phyloP scores from a whole-genome alignment of 1,140 invertebrate genomes.

The Steinernema khuongi region DNA sequence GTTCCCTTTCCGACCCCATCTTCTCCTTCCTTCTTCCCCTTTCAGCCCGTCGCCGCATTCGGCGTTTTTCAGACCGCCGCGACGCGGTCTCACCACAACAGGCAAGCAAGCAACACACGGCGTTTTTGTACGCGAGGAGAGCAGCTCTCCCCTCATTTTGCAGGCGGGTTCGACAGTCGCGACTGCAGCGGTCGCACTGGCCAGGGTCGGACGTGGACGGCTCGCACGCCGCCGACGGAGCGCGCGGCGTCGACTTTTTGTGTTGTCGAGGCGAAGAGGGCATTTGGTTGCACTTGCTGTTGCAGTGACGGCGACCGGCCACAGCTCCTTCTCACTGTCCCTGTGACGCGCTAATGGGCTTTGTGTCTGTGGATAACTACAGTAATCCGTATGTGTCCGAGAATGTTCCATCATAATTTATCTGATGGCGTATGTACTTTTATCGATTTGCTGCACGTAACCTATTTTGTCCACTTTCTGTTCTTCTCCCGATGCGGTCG shows the following conservation, averaged over 20 bases:
- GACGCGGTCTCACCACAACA: neutral
- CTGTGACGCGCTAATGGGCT: neutral
- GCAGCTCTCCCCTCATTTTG: neutral
- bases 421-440: too few species aligned
- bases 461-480: neutral
- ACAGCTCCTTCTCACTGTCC: neutral
- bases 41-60: conserved; percentile 12
- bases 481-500: too few species aligned
- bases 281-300: neutral
- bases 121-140: neutral
- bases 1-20: neutral
- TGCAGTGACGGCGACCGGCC: neutral
- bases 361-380: neutral
- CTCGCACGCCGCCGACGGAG: neutral
- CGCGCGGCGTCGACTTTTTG: neutral
- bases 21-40: neutral
- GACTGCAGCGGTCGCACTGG: neutral
- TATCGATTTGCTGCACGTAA: too few species aligned
- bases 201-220: neutral
- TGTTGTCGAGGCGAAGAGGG: neutral
- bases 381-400: neutral
- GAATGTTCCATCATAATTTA: too few species aligned
- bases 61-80: conserved; percentile 5
- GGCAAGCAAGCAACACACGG: neutral
- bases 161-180: conserved; percentile 7